Conservation (phyloP, 2,113 vertebrate species). For the Drymodes brunneopygia region DNA sequence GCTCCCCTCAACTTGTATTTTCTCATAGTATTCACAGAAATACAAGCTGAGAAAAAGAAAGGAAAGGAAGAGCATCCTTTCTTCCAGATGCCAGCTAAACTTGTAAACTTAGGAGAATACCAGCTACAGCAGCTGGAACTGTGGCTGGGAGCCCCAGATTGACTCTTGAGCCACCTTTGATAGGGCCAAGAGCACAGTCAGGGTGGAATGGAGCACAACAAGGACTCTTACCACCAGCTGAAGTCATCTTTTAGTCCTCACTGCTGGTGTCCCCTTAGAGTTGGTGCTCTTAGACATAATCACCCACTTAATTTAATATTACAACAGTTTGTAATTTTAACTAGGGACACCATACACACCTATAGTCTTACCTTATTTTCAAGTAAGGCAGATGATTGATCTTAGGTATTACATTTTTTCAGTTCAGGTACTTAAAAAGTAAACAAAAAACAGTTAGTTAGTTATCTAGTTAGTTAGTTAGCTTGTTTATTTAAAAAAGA, state of each 20-base stretch:
- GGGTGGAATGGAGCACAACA: accelerated
- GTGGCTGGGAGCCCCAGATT: background rate
- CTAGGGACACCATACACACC: background rate
- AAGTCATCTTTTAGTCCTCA: background rate
- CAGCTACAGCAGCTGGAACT: background rate
- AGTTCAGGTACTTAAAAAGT: background rate
- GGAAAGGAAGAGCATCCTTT: background rate
- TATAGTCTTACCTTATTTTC: background rate
- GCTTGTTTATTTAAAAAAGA: background rate
- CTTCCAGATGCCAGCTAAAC: background rate
- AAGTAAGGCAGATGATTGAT: background rate
- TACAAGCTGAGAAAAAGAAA: background rate
- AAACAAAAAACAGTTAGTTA: background rate
- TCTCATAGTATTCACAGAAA: background rate
- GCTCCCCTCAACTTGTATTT: background rate
- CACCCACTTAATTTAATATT: background rate
- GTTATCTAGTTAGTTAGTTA: background rate
- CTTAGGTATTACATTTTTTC: background rate
- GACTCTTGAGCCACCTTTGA: background rate
- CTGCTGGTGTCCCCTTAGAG: background rate
- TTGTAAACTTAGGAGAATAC: background rate
- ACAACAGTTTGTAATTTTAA: background rate
- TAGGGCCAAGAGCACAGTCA: background rate
- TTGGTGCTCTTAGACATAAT: background rate
- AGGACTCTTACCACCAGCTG: background rate